Evolutionary conservation across 2,888 invertebrate genomes (phyloP).

Genomic region (Hirtodrosophila cameraria): DNA sequence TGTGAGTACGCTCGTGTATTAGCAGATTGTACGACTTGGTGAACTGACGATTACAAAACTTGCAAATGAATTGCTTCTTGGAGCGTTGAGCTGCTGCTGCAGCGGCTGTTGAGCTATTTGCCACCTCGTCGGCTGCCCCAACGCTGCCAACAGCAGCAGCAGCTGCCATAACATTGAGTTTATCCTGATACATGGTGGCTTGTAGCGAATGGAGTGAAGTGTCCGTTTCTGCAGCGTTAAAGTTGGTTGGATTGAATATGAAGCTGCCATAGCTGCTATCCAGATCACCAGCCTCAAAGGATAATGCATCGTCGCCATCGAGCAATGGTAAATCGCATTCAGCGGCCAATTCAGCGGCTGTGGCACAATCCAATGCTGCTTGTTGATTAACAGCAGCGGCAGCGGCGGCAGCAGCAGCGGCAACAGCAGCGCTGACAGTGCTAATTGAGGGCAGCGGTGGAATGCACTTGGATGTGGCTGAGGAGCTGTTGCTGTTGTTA

Average conservation of each 20-base stretch:
- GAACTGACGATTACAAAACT: constrained; percentile 98
- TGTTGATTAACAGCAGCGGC: constrained; percentile 85
- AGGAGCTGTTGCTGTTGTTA: constrained; percentile 71
- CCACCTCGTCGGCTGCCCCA: constrained; percentile 29
- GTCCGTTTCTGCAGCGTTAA: constrained; percentile 58
- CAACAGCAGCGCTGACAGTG: constrained; percentile 81
- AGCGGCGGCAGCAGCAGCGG: constrained; percentile 85
- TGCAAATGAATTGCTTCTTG: constrained; percentile 99
- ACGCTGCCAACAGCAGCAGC: constrained; percentile 26
- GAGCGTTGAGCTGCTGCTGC: constrained; percentile 86
- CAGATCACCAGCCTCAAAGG: constrained; percentile 85
- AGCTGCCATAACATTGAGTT: constrained; percentile 71
- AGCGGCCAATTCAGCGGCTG: constrained; percentile 86
- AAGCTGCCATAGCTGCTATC: constrained; percentile 89
- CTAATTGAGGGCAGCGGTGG: constrained; percentile 85
- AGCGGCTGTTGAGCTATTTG: constrained; percentile 52
- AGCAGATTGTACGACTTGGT: constrained; percentile 97
- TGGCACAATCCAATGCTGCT: constrained; percentile 76
- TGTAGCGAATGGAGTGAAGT: constrained; percentile 76
- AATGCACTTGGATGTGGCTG: constrained; percentile 47
- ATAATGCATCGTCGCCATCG: constrained; percentile 90
- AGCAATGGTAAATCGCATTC: constrained; percentile 89
- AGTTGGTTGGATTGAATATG: constrained; percentile 86
- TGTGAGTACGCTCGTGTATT: constrained; percentile 98
- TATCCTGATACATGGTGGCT: constrained; percentile 83